Evolutionary conservation across 2,888 invertebrate genomes (phyloP), one percentile per base, ranked within the genome.

Genomic region (Acleris literana): DNA sequence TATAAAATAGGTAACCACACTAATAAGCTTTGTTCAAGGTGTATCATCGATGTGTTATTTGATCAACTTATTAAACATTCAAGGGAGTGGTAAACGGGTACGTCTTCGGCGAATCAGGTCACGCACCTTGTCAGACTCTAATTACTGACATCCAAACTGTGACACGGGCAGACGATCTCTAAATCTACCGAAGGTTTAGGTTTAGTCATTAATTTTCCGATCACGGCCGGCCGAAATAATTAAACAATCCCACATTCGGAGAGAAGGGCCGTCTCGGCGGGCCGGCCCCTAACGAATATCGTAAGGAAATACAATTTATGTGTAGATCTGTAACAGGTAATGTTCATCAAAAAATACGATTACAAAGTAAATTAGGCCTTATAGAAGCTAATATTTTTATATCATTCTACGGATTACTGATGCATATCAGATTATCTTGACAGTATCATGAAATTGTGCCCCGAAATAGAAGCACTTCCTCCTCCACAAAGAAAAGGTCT

Each of bases 221-320:
- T 88, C 87, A 88, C 88, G 86, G 77, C 70, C 76, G 77, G 79
- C 76, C 85, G 80, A 88, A 90, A 90, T 90, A 91, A 90, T 90
- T 89, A 89, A 89, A 91, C 90, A 89, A 87, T 84, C 84, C 88
- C 81, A 82, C 81, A 81, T 79, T 77, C 80, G 79, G 81, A 80
- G 79, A 78, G 76, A 79, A 78, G 76, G 77, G 78, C 75, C 77
- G 72, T 85, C 87, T 86, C 86, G 59, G 68, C 71, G 85, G 85
- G 77, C 80, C 74, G 70, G 73, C 77, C 77, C 72, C 73, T 82
- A 82, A 83, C 81, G 76, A 80, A 86, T 83, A 85, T 82, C 80
- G 82, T 83, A 84, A 82, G 82, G 79, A 80, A 60, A 60, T 39
- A 29, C 18, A 18, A 33, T 39, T 33, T 33, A 48, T 3, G 39